phyloP scores from a whole-genome alignment of 2,888 invertebrate genomes.

The Scrobipalpa atriplicella region DNA sequence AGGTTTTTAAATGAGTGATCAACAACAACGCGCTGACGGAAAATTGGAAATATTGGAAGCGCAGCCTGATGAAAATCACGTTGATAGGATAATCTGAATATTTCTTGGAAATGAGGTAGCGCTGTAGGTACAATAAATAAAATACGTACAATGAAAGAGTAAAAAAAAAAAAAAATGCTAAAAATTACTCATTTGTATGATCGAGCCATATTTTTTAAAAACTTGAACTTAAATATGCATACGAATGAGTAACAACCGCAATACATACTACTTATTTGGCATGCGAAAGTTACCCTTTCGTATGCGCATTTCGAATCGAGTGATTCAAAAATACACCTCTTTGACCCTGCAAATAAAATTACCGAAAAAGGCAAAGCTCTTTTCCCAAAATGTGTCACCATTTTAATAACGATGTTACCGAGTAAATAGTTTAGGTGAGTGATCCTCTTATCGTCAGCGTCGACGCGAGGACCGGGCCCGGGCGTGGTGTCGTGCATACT shows the following conservation, averaged over 20 bases:
- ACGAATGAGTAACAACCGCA: no score
- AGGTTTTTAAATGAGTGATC: slow-evolving; percentile 6
- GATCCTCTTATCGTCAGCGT: neutral
- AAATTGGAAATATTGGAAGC: neutral
- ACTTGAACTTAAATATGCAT: no score
- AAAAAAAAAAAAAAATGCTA: no score
- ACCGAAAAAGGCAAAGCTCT: neutral
- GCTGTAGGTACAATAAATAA: neutral
- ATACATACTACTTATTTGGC: no score
- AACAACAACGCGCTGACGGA: slow-evolving; percentile 4
- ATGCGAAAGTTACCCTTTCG: no score
- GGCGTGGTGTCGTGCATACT: no score
- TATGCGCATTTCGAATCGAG: no score
- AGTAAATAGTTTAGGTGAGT: slow-evolving; percentile 16
- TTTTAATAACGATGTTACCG: slow-evolving; percentile 7
- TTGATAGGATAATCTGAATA: slow-evolving; percentile 4
- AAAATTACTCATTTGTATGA: no score
- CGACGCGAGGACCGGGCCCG: no score
- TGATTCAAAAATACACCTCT: neutral
- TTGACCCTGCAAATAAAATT: neutral
- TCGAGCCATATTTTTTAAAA: no score
- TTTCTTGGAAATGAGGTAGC: neutral
- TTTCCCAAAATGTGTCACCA: neutral
- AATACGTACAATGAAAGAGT: no score
- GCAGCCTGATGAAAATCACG: slow-evolving; percentile 5